phyloP scores from a whole-genome alignment of 2,113 vertebrate species.

The Coregonus clupeaformis region DNA sequence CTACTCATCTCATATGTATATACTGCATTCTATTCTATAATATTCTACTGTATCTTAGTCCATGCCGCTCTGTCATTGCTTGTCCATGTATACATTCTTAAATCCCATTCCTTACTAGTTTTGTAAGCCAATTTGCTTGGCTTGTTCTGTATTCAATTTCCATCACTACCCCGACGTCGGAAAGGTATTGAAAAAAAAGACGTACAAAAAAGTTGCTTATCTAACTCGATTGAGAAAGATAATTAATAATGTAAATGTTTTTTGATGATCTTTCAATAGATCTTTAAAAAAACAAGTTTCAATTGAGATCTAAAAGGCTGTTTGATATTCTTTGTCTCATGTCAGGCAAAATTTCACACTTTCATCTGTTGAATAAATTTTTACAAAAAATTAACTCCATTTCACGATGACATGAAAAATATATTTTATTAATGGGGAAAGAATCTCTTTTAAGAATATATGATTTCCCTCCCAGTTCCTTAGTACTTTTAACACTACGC shows the following conservation, averaged over 20 bases:
- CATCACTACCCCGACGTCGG: constrained; percentile 2
- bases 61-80: too few species aligned
- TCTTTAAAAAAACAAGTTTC: too few species aligned
- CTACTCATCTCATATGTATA: too few species aligned
- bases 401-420: neutral
- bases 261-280: constrained; percentile 13
- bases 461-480: neutral
- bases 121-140: too few species aligned
- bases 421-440: neutral
- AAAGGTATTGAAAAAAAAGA: neutral
- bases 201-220: neutral
- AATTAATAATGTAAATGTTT: constrained; percentile 4
- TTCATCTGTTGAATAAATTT: constrained; percentile 14
- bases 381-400: neutral
- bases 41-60: too few species aligned
- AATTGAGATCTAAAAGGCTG: neutral
- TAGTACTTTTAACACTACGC: neutral
- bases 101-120: too few species aligned
- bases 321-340: constrained; percentile 12
- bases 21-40: too few species aligned
- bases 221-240: neutral
- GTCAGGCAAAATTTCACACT: constrained; percentile 16
- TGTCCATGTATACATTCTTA: too few species aligned
- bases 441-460: neutral
- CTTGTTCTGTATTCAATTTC: constrained; percentile 5